Conservation (phyloP, 1,140 invertebrate genomes). For the Dreissena polymorpha region DNA sequence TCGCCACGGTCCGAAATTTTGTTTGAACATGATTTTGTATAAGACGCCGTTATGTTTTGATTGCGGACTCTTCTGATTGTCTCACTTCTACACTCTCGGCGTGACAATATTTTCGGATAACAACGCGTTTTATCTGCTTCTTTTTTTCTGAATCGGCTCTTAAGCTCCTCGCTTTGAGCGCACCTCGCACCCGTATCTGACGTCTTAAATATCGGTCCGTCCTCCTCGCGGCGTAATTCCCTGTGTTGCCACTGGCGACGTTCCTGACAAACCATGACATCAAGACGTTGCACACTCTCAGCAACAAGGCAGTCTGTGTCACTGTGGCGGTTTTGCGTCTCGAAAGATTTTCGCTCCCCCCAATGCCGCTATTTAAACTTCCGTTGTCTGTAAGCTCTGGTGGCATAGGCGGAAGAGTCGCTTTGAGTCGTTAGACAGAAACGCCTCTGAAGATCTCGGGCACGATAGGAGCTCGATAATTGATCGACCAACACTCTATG, state of each 20-base stretch:
- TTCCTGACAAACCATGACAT: no score
- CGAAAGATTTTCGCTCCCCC: no score
- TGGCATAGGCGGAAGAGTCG: constrained; percentile 4
- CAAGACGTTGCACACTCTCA: neutral
- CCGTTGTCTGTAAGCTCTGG: neutral
- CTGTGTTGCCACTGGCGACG: neutral
- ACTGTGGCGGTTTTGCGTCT: no score
- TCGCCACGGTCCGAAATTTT: neutral
- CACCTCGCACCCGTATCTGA: neutral
- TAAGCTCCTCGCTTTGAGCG: neutral
- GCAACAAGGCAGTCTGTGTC: no score
- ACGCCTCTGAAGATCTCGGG: constrained; percentile 4
- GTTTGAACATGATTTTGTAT: neutral
- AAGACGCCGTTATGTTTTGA: neutral
- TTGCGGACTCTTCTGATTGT: neutral
- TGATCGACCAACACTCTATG: constrained; percentile 7
- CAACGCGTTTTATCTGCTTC: neutral
- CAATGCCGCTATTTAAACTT: no score
- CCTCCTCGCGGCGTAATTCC: neutral
- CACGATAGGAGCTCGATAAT: neutral
- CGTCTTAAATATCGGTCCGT: neutral
- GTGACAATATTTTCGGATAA: no score
- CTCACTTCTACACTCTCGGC: neutral
- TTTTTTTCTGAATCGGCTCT: neutral
- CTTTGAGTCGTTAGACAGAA: constrained; percentile 19